phyloP scores from a whole-genome alignment of 2,113 vertebrate genomes.

The Lampris megalopsis region DNA sequence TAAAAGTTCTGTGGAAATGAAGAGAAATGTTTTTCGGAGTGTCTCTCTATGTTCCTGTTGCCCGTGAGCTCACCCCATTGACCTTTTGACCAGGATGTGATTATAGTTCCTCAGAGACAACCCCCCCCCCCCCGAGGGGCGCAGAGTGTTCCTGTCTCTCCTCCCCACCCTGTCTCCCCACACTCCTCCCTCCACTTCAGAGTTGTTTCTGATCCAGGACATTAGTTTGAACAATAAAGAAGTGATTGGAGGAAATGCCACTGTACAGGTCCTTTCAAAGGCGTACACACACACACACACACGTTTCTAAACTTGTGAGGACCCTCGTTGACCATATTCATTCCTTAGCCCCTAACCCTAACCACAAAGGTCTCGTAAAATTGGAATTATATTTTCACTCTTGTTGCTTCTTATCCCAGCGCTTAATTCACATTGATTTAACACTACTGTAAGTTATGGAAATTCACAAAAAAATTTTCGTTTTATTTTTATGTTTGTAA shows the following conservation, averaged over 20 bases:
- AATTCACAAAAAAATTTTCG: too few species aligned
- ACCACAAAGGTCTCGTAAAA: too few species aligned
- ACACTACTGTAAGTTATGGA: too few species aligned
- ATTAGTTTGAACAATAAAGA: slow-evolving; percentile 63
- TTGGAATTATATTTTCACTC: too few species aligned
- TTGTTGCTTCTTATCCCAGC: too few species aligned
- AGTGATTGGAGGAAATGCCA: slow-evolving; percentile 65
- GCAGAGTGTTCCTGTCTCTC: slow-evolving; percentile 39
- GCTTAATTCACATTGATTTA: too few species aligned
- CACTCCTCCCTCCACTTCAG: too few species aligned
- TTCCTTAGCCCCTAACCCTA: too few species aligned
- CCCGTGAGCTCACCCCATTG: slow-evolving; percentile 33
- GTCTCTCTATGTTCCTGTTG: neutral
- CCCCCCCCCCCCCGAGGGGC: slow-evolving; percentile 41
- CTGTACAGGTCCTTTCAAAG: slow-evolving; percentile 45
- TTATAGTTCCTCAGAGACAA: slow-evolving; percentile 62
- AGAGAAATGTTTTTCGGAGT: too few species aligned
- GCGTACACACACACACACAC: slow-evolving; percentile 14
- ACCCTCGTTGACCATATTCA: too few species aligned
- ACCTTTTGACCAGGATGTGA: slow-evolving; percentile 59
- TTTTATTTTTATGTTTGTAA: too few species aligned
- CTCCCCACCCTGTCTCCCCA: neutral
- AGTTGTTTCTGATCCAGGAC: slow-evolving; percentile 36
- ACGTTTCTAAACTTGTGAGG: neutral
- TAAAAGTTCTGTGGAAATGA: too few species aligned